Evolutionary conservation across 1,140 invertebrate species (phyloP), one percentile per base, ranked within the genome.

Genomic region (Chionoecetes opilio): DNA sequence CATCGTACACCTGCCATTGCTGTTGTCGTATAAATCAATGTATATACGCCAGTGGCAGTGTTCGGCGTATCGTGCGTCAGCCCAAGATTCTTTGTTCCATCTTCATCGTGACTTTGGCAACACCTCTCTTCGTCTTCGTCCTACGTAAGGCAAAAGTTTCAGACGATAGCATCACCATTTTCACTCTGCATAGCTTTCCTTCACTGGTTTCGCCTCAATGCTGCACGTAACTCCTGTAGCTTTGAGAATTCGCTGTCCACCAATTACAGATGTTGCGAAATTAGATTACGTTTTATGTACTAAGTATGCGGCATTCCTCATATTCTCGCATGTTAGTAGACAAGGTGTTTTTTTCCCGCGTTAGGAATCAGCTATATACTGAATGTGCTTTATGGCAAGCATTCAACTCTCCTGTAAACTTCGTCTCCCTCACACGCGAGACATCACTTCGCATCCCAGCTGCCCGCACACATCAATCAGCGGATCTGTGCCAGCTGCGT

Each of bases 1-100:
- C 32, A 91, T 35, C 9, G 89, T 75, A 34, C 17, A 9, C 53
- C 89, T 34, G 53, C 31, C 89, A 91, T 14, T 38, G 89, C 9
- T 26, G 26, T 38, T 88, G 35, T 37, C 26, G 21, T 88, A 38
- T 88, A 88, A 29, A 88, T 29, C 35, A 38, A 88, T 38, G 34
- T 37, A 37, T 38, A 41, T 29, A 26, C 35, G 86, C 32, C 86
- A 38, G 38, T 21, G 86, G 41, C 35, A 91, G 46, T 91, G 89
- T 75, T 63, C 17, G 31, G 34, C 11, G 38, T 75, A 91, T 91
- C 46, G 46, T 35, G 34, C 31, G 46, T 38, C 46, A 34, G 26
- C 9, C 46, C 9, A 32, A 11, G 46, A 5, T n/a, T 11, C 63
- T 75, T 75, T 75, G 63, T 75, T 21, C 63, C 63, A n/a, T 26